These are phyloP conservation scores for Luperina testacea DNA, from an alignment of 2,888 invertebrate genomes.

Conservation along the genomic window DNA sequence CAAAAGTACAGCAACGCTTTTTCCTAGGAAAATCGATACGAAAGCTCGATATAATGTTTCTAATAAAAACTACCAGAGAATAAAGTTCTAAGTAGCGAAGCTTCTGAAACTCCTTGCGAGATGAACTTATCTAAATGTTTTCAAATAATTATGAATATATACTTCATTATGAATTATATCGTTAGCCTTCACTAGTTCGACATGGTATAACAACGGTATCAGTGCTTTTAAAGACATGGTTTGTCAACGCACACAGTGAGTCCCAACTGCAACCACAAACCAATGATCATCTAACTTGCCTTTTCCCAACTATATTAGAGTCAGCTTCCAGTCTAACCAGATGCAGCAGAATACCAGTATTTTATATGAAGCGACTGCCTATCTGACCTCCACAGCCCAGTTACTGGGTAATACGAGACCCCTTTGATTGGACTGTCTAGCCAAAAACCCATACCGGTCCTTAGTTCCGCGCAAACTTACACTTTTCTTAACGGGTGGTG, in stretches of 20 bases:
- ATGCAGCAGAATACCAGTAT: background rate
- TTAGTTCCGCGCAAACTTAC: conserved; percentile 70
- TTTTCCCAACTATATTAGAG: background rate
- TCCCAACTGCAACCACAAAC: background rate
- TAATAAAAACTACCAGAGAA: background rate
- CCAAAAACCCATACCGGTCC: background rate
- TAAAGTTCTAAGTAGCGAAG: conserved; percentile 11
- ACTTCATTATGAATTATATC: background rate
- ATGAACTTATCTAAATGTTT: conserved; percentile 9
- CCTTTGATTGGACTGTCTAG: background rate
- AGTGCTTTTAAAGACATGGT: conserved; percentile 3
- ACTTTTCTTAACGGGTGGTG: conserved; percentile 84
- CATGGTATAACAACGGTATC: background rate
- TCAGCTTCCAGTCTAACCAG: background rate
- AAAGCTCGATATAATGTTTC: background rate
- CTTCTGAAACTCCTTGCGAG: background rate
- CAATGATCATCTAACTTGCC: background rate
- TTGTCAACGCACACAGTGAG: background rate
- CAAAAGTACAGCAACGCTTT: background rate
- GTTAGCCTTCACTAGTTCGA: background rate
- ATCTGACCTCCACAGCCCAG: background rate
- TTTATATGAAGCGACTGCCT: background rate
- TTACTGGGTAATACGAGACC: background rate
- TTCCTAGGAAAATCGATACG: background rate
- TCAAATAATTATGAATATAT: background rate